Percentiles rank a stretch among this genome's conserved stretches.
Evolutionary conservation across 2,888 invertebrate species (phyloP).

Genomic region (Tetragnatha montana): DNA sequence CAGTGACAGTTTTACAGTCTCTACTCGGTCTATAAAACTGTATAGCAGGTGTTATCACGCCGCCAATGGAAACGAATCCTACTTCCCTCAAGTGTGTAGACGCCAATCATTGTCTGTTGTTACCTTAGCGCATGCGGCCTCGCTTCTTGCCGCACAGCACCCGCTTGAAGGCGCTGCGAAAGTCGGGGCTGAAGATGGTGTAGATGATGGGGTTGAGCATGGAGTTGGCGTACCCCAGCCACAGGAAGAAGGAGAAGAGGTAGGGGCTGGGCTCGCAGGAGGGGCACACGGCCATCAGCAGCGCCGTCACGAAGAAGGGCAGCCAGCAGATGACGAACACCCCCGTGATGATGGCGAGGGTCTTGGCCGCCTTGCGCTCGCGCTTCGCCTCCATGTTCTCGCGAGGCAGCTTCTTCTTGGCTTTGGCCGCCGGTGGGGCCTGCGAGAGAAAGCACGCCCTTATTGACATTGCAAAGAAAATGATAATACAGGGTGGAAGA

Average conservation of each 20-base stretch:
- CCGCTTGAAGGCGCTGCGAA: slow-evolving; percentile 89
- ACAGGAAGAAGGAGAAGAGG: slow-evolving; percentile 86
- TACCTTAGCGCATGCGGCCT: slow-evolving; percentile 29
- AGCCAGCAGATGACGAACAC: slow-evolving; percentile 89
- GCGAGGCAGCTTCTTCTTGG: slow-evolving; percentile 47
- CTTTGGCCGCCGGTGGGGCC: slow-evolving; percentile 9
- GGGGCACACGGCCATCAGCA: slow-evolving; percentile 87
- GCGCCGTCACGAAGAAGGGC: slow-evolving; percentile 93
- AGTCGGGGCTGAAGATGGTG: slow-evolving; percentile 90
- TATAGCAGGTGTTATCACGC: background rate
- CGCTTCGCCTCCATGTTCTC: slow-evolving; percentile 75
- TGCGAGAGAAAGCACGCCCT: too few species aligned
- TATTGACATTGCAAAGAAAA: too few species aligned
- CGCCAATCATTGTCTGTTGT: background rate
- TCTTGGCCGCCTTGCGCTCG: slow-evolving; percentile 76
- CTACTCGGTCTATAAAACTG: too few species aligned
- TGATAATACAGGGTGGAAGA: too few species aligned
- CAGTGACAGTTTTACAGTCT: too few species aligned
- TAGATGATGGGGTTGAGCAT: slow-evolving; percentile 87
- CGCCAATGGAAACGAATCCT: too few species aligned
- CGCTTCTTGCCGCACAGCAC: slow-evolving; percentile 49
- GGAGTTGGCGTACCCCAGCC: slow-evolving; percentile 95
- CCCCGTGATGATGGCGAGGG: slow-evolving; percentile 75
- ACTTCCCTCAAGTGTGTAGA: too few species aligned
- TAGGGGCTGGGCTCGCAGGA: slow-evolving; percentile 82